Base-by-base conservation (phyloP, 2,797 vertebrate species). In the Typhlichthys eigenmanni region DNA sequence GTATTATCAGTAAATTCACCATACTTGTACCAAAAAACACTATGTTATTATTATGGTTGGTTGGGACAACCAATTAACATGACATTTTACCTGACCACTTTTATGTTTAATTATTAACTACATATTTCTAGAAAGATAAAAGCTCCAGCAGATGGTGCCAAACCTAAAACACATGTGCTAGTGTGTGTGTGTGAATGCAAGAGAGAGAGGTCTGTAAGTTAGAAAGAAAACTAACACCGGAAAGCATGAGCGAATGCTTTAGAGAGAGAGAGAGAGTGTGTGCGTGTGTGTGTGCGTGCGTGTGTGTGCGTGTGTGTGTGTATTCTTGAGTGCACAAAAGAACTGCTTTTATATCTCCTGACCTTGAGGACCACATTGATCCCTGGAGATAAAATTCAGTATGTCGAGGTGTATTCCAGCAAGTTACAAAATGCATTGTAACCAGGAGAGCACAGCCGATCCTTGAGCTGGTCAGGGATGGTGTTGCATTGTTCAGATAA, bases 81-180 rank as follows among this genome's bases (percentile, higher is more conserved):
- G 4, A 48, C 47, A 48, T 48, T 48, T 13, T 11, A n/a, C 4
- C 24, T 24, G 24, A 24, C 12, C n/a, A 38, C 47, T 13, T 48
- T 6, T 11, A n/a, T 48, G 13, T 48, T 34, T n/a, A 14, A 55
- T 63, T 54, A 45, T 48, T 8, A 47, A 19, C 5, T 48, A 13
- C 19, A 29, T 63, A 13, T 48, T 32, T 43, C 48, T 16, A 10
- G 17, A 38, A 16, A 61, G 13, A 47, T 29, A 13, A 61, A 55
- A 66, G 64, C 71, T 84, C 85, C 84, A 86, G 84, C 73, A 84
- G 81, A 83, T 82, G 83, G 80, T 83, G 85, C 83, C 80, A 85
- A 72, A 79, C 59, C 57, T 58, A 76, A 71, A 60, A 53, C 53
- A 62, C 29, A 17, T 38, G 53, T 67, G 48, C 51, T 56, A 34